phyloP scores from a whole-genome alignment of 2,113 vertebrate species.

The Colaptes auratus region DNA sequence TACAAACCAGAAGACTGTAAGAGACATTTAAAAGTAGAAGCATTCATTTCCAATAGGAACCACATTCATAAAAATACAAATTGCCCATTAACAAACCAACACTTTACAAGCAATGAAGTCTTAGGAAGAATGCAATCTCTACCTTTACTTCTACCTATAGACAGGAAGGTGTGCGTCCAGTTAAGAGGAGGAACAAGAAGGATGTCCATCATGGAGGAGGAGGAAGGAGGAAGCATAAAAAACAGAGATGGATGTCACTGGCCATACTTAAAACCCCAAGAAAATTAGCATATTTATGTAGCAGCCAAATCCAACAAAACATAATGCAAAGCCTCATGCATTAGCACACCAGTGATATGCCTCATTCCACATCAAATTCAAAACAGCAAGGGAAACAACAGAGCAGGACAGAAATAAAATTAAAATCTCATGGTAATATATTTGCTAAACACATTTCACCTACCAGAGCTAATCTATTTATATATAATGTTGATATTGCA shows the following conservation, averaged over 20 bases:
- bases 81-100: neutral
- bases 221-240: slow-evolving; percentile 66
- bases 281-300: neutral
- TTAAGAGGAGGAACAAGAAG: slow-evolving; percentile 69
- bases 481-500: slow-evolving; percentile 31
- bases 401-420: slow-evolving; percentile 16
- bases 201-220: slow-evolving; percentile 73
- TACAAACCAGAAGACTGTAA: neutral
- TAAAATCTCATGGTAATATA: slow-evolving; percentile 29
- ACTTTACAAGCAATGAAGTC: slow-evolving; percentile 51
- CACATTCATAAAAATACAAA: slow-evolving; percentile 14
- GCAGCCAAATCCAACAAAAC: slow-evolving; percentile 1
- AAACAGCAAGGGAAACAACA: slow-evolving; percentile 35
- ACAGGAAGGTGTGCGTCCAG: slow-evolving; percentile 76
- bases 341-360: slow-evolving; percentile 19
- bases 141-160: slow-evolving; percentile 99
- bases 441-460: slow-evolving; percentile 56
- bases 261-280: slow-evolving; percentile 4
- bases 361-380: slow-evolving; percentile 56
- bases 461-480: slow-evolving; percentile 36
- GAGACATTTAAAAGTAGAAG: neutral
- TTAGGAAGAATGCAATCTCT: slow-evolving; percentile 79
- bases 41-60: neutral
- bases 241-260: slow-evolving; percentile 19
- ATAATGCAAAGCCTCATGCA: slow-evolving; percentile 65